A percentile compares a stretch with the other conserved stretches of the same genome.
Evolutionary conservation across 2,888 invertebrate genomes (phyloP).

Genomic region (Drosophila anceps): DNA sequence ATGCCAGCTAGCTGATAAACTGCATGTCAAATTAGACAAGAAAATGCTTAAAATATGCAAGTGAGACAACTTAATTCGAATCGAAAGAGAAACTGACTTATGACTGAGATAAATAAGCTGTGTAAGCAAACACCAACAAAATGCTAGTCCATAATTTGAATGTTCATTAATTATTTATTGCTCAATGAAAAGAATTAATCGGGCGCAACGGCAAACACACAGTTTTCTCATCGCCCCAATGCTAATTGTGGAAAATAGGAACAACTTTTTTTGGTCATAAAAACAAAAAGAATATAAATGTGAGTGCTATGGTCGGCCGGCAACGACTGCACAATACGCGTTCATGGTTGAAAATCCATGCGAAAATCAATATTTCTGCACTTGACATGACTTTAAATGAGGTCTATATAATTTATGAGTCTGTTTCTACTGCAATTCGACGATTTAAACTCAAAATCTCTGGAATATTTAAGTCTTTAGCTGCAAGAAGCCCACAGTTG

Average conservation of each 20-base stretch:
- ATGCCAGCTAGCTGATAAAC: constrained; percentile 55
- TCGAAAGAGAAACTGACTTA: constrained; percentile 26
- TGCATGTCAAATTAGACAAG: constrained; percentile 53
- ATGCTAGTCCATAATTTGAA: constrained; percentile 49
- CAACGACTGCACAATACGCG: neutral
- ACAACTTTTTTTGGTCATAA: constrained; percentile 39
- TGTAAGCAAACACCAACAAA: constrained; percentile 3
- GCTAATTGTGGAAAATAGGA: constrained; percentile 23
- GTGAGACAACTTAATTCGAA: constrained; percentile 52
- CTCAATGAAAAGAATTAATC: constrained; percentile 53
- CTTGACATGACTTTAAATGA: neutral
- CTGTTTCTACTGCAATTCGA: too few species aligned
- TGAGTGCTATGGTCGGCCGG: neutral
- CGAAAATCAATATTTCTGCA: neutral
- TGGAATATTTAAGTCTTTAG: too few species aligned
- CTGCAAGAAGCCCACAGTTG: too few species aligned
- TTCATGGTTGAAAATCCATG: neutral
- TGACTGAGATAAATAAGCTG: constrained; percentile 12
- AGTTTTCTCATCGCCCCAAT: constrained; percentile 15
- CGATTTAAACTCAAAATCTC: too few species aligned
- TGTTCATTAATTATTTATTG: constrained; percentile 64
- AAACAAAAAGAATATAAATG: constrained; percentile 33
- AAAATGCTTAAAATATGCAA: constrained; percentile 50
- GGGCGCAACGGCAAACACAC: constrained; percentile 44
- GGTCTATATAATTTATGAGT: too few species aligned